Base-by-base conservation (phyloP, 1,140 invertebrate species). In the Eulimnadia texana region DNA sequence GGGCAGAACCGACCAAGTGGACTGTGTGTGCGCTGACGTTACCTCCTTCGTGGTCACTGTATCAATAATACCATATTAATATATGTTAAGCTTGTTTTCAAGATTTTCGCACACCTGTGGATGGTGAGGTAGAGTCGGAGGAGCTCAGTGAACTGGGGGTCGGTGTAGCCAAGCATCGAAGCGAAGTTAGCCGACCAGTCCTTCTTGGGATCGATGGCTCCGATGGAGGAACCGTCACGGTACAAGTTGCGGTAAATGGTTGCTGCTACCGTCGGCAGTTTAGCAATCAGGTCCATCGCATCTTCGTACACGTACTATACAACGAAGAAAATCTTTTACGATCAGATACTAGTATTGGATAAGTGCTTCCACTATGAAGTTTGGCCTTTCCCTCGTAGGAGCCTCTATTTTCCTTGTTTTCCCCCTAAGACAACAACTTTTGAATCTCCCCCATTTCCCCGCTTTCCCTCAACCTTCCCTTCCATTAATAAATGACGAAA, bases 101-200 rank as follows among this genome's bases (percentile, higher is more conserved):
- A 49, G 47, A 49, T 19, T 61, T 20, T 10, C 20, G 47, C 47
- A 60, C 71, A 79, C 78, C 86, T 89, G 79, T 98, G 94, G 67
- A 98, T 96, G 54, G 93, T 95, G 63, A 98, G 79, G 70, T 98
- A 98, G 16, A 98, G 80, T 63, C 94, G 80, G 85, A 98, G 85
- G 27, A 97, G 80, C 71, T 98, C 94, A 28, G 85, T 86, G 74
- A 98, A 97, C 47, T 72, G 66, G 10, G 81, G 75, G 68, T 91
- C 82, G 58, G 92, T 86, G 74, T 89, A 96, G 51, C 93, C 93
- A 13, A 98, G 78, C 90, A 96, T 95, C 65, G 79, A 81, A 57
- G 85, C 80, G 73, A 97, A 98, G 75, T 98, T 98, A 67, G 82
- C 83, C 2, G 89, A 89, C 93, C 93, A 98, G 77, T 98, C 94